Evolutionary conservation across 92 coral and sea anemone species (phyloP).

Genomic region (Epizoanthus ramosus): DNA sequence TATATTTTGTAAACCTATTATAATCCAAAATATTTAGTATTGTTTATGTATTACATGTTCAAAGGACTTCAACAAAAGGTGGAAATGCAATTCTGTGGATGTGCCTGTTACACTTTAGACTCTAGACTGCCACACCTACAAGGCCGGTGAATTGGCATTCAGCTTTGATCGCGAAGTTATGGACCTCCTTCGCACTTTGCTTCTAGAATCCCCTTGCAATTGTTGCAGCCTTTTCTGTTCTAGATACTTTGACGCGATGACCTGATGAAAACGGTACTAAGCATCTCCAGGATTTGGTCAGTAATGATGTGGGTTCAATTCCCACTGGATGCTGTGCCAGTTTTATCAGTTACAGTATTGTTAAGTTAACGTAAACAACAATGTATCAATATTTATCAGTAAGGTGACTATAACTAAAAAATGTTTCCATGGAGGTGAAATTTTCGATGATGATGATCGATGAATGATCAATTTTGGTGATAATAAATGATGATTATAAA

Average conservation of each 20-base stretch:
- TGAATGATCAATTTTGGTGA: slow-evolving; percentile 6
- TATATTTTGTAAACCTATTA: no score
- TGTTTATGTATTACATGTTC: no score
- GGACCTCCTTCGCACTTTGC: no score
- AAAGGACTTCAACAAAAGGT: no score
- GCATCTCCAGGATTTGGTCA: slow-evolving; percentile 16
- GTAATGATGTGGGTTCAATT: slow-evolving; percentile 15
- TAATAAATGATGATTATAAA: slow-evolving; percentile 1
- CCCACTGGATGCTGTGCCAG: slow-evolving; percentile 23
- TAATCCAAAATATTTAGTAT: no score
- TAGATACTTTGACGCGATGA: background rate
- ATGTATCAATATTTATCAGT: slow-evolving; percentile 4
- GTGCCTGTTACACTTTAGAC: no score
- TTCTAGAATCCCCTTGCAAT: no score
- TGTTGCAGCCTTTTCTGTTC: background rate
- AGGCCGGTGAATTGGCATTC: no score
- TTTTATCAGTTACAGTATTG: slow-evolving; percentile 8
- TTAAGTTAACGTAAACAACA: slow-evolving; percentile 3
- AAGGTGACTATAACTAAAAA: slow-evolving; percentile 12
- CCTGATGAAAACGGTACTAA: slow-evolving; percentile 13
- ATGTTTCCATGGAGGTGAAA: no score
- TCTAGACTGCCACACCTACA: no score
- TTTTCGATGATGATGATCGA: background rate
- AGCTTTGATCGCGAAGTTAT: no score
- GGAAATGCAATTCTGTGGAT: no score